phyloP scores from a whole-genome alignment of 2,888 invertebrate genomes.

The Pimpla rufipes region DNA sequence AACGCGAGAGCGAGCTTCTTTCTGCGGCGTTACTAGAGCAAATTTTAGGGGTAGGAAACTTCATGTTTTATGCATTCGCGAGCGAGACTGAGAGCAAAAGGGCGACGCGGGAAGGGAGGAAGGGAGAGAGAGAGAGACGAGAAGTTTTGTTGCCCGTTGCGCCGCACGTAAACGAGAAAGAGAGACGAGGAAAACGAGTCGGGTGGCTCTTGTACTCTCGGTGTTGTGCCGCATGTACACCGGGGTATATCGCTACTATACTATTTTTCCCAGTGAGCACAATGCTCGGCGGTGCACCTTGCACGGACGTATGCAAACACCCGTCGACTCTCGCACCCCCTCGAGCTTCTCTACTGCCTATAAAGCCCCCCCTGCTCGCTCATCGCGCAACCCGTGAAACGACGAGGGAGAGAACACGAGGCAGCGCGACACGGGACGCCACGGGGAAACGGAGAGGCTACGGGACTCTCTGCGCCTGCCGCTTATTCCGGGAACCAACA shows the following conservation, averaged over 20 bases:
- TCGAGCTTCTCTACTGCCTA: conserved; percentile 51
- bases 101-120: neutral
- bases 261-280: conserved; percentile 46
- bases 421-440: neutral
- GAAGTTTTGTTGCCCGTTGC: conserved; percentile 69
- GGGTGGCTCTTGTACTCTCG: conserved; percentile 12
- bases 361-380: conserved; percentile 32
- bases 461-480: neutral
- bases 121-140: conserved; percentile 27
- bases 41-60: conserved; percentile 69
- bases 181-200: conserved; percentile 8
- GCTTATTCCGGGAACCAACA: conserved; percentile 15
- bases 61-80: conserved; percentile 71
- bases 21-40: conserved; percentile 72
- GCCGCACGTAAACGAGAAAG: conserved; percentile 40
- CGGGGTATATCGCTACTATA: conserved; percentile 35
- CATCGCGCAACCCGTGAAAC: conserved; percentile 7
- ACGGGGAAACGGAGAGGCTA: neutral
- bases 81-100: conserved; percentile 29
- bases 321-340: conserved; percentile 55
- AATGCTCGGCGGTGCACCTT: conserved; percentile 61
- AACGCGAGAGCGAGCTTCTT: conserved; percentile 67
- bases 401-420: no score
- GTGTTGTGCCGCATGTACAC: neutral
- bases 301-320: conserved; percentile 61